Evolutionary conservation across 2,113 vertebrate species (phyloP), one percentile per base, ranked within the genome.

Genomic region (Cavia porcellus): DNA sequence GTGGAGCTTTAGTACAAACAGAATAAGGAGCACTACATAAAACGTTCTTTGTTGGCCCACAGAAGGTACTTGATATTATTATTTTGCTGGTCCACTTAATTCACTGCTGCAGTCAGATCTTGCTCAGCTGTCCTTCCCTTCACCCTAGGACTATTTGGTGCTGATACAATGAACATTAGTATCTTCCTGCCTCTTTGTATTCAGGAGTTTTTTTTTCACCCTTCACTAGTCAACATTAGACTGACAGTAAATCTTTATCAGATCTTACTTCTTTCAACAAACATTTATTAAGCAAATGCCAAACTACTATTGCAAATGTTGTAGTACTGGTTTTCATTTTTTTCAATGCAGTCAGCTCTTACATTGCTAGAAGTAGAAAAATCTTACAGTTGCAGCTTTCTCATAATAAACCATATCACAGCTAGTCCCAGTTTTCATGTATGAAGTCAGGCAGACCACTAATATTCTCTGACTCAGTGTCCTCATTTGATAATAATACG

Each of bases 41-140:
- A 96, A 92, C 75, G 86, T 47, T 32, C 64, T 79, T 87, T 96
- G 50, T 88, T 64, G 61, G 87, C 12, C 68, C 62, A 47, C 59
- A 50, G 59, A 59, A 92, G 20, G 20, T 81, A 82, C 61, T 62
- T 55, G 50, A 28, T 81, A 88, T 86, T 80, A 94, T 74, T 89
- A 93, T 80, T 92, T 95, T 70, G 96, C 38, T 86, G 91, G 7
- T 52, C 38, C 52, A 47, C 94, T 95, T 94, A 89, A 87, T 88
- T 95, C 90, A 97, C 45, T 66, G 61, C n/a, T 92, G 38, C 32
- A 89, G 83, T 57, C 72, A 70, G 50, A 84, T 80, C 5, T 88
- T 90, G 28, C 89, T 85, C 38, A 75, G 24, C 14, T 62, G 64
- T 25, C 70, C n/a, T 64, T n/a, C 88, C 3, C 25, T 35, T 83